Evolutionary conservation across 2,888 invertebrate species (phyloP).

Genomic region (Troilus luridus): DNA sequence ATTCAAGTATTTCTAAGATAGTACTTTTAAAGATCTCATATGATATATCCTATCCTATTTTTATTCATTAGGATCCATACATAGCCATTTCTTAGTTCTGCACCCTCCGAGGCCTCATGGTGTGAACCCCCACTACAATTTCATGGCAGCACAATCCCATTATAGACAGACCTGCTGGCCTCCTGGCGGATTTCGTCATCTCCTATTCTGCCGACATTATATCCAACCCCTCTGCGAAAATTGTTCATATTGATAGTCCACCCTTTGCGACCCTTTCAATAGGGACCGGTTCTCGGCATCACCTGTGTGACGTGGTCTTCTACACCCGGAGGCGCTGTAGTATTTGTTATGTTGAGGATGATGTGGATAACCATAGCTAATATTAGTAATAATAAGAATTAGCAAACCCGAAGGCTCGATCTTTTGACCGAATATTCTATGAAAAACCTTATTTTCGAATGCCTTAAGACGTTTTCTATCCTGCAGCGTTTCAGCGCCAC

Average conservation of each 20-base stretch:
- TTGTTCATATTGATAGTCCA: conserved; percentile 8
- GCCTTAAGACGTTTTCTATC: too few species aligned
- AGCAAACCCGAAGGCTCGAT: too few species aligned
- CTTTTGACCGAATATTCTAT: too few species aligned
- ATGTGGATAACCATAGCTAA: neutral
- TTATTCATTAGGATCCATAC: too few species aligned
- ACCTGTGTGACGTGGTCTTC: neutral
- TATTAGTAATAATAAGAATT: too few species aligned
- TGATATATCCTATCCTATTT: too few species aligned
- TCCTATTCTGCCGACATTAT: conserved; percentile 32
- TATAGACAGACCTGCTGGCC: neutral
- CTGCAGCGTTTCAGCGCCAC: too few species aligned
- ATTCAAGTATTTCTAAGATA: too few species aligned
- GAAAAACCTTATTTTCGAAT: too few species aligned
- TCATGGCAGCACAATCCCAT: neutral
- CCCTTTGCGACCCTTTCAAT: neutral
- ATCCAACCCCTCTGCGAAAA: conserved; percentile 21
- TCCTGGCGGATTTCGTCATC: neutral
- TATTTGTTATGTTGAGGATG: neutral
- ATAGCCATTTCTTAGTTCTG: neutral
- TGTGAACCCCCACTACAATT: neutral
- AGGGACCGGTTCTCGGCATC: neutral
- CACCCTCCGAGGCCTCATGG: neutral
- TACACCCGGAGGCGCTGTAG: neutral
- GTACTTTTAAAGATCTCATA: too few species aligned